Percentiles rank a stretch among this genome's conserved stretches.
Evolutionary conservation across 1,140 invertebrate species (phyloP).

Genomic region (Bombus waltoni): DNA sequence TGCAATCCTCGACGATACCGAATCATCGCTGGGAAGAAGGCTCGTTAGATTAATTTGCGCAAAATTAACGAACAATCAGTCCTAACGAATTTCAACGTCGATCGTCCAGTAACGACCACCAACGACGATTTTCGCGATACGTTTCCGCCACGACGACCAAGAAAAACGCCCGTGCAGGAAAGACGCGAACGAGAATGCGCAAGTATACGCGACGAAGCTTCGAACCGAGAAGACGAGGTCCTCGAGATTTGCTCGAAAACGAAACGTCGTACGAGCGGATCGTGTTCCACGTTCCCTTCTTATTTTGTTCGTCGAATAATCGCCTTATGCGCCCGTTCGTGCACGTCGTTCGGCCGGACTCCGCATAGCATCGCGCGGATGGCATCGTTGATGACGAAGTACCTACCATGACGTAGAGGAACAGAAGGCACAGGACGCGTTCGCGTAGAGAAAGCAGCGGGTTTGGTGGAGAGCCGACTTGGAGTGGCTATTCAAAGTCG

Average conservation of each 20-base stretch:
- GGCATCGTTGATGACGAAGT: too few relatives aligned
- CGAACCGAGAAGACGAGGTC: too few relatives aligned
- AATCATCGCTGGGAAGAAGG: background rate
- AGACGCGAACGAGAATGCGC: too few relatives aligned
- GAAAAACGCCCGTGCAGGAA: background rate
- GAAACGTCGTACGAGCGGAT: too few relatives aligned
- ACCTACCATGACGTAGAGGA: background rate
- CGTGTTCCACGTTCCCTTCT: too few relatives aligned
- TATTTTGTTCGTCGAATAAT: too few relatives aligned
- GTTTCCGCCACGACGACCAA: accelerated
- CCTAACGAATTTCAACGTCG: conserved; percentile 2
- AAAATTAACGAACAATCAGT: background rate
- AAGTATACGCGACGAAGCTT: too few relatives aligned
- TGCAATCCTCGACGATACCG: background rate
- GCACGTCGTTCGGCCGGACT: accelerated
- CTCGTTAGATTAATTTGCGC: conserved; percentile 2
- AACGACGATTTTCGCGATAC: background rate
- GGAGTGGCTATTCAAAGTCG: conserved; percentile 72
- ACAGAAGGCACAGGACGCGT: background rate
- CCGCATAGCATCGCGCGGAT: too few relatives aligned
- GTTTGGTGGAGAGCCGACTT: conserved; percentile 40
- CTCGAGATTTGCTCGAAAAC: too few relatives aligned
- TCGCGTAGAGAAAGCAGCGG: conserved; percentile 29
- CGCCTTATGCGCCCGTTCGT: too few relatives aligned
- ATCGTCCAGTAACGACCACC: background rate